phyloP scores from a whole-genome alignment of 2,113 vertebrate genomes.

The Tetrax tetrax region DNA sequence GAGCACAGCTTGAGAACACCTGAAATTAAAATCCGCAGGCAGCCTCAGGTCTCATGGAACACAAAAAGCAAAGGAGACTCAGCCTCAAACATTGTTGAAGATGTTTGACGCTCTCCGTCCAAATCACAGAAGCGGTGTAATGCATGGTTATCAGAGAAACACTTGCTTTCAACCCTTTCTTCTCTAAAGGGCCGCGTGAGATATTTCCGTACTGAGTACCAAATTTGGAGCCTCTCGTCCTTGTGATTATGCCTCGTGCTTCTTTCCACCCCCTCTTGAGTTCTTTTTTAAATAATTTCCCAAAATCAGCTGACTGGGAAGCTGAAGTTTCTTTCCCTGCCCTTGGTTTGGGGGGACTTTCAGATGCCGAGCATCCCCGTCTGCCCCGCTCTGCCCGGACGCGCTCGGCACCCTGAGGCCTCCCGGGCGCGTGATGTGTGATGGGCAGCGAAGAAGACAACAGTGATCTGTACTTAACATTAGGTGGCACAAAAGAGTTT shows the following conservation, averaged over 20 bases:
- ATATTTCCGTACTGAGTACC: not conserved
- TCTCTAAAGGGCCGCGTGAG: not conserved
- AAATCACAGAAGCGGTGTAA: not conserved
- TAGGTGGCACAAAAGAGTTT: constrained; percentile 75
- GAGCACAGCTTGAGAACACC: not conserved
- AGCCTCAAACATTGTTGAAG: not conserved
- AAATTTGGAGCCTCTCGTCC: constrained; percentile 16
- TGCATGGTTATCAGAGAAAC: not conserved
- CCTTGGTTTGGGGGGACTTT: not conserved
- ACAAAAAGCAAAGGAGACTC: not conserved
- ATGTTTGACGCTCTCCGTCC: not conserved
- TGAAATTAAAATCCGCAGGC: not conserved
- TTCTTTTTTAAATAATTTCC: not conserved
- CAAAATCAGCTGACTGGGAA: not conserved
- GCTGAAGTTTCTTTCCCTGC: not conserved
- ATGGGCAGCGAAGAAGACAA: not conserved
- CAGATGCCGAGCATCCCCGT: not conserved
- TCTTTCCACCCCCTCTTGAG: not conserved
- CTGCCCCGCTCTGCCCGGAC: rapidly evolving
- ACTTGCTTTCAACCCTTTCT: not conserved
- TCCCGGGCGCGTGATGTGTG: rapidly evolving
- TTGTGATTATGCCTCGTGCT: not conserved
- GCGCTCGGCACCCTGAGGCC: not conserved
- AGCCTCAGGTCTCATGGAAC: not conserved
- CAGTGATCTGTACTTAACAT: constrained; percentile 67